phyloP scores from a whole-genome alignment of 1,140 invertebrate genomes.

The Platorchestia sp. region DNA sequence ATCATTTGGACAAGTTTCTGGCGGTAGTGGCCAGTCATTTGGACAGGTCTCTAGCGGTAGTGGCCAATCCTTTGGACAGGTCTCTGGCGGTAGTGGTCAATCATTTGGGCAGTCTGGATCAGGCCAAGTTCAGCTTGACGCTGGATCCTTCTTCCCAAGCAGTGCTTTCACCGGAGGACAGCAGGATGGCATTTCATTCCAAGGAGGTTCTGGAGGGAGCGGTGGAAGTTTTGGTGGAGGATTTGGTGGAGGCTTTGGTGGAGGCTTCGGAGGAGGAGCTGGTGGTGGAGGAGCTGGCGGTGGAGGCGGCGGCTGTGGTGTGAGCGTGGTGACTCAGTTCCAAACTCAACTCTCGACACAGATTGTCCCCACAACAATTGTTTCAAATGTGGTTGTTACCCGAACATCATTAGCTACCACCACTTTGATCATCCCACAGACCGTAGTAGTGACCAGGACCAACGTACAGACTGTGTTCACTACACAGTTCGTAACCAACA shows the following conservation, averaged over 20 bases:
- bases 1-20: background rate
- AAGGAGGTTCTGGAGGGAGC: background rate
- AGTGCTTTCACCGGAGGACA: slow-evolving; percentile 37
- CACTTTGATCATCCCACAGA: slow-evolving; percentile 49
- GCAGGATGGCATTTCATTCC: background rate
- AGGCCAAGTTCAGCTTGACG: slow-evolving; percentile 14
- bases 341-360: slow-evolving; percentile 10
- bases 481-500: slow-evolving; percentile 60
- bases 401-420: slow-evolving; percentile 56
- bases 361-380: slow-evolving; percentile 61
- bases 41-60: background rate
- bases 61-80: slow-evolving; percentile 8
- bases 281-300: slow-evolving; percentile 55
- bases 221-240: background rate
- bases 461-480: slow-evolving; percentile 61
- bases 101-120: slow-evolving; percentile 21
- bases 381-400: slow-evolving; percentile 58
- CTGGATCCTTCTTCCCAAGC: slow-evolving; percentile 16
- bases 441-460: slow-evolving; percentile 57
- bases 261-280: background rate
- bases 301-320: slow-evolving; percentile 67
- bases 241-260: slow-evolving; percentile 32
- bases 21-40: background rate
- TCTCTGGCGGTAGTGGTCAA: background rate
- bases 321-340: slow-evolving; percentile 49